These are phyloP conservation scores for Idaea straminata DNA, from an alignment of 2,888 invertebrate genomes.

Conservation along the genomic window DNA sequence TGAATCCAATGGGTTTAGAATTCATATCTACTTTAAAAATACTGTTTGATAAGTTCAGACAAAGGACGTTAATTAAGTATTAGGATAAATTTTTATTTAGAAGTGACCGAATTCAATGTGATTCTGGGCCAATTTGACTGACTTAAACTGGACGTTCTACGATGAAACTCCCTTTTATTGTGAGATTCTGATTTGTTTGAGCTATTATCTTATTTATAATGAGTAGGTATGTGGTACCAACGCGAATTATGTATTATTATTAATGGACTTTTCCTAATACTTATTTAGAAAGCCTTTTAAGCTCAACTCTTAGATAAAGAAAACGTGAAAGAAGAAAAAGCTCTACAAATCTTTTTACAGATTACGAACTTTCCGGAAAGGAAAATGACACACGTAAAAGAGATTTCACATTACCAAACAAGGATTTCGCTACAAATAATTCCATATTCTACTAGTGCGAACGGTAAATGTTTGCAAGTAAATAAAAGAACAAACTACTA, in stretches of 20 bases:
- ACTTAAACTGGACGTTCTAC: too few species aligned
- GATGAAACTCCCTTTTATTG: too few species aligned
- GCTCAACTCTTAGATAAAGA: neutral
- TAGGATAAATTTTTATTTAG: too few species aligned
- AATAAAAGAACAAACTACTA: constrained; percentile 40
- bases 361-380: neutral
- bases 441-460: constrained; percentile 22
- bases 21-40: neutral
- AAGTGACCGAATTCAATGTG: too few species aligned
- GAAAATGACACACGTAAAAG: constrained; percentile 1
- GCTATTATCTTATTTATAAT: neutral
- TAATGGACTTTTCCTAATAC: neutral
- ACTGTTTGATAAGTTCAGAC: neutral
- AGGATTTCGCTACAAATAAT: constrained; percentile 5
- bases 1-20: neutral
- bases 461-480: constrained; percentile 30
- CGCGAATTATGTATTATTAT: neutral
- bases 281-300: neutral
- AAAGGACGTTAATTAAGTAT: neutral
- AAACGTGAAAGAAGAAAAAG: neutral
- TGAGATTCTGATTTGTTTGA: too few species aligned
- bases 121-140: too few species aligned
- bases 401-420: neutral
- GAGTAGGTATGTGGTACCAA: neutral
- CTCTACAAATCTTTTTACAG: neutral